Percentiles rank a stretch among this genome's conserved stretches.
phyloP scores from a whole-genome alignment of 1,140 invertebrate species.

The Myzus persicae region DNA sequence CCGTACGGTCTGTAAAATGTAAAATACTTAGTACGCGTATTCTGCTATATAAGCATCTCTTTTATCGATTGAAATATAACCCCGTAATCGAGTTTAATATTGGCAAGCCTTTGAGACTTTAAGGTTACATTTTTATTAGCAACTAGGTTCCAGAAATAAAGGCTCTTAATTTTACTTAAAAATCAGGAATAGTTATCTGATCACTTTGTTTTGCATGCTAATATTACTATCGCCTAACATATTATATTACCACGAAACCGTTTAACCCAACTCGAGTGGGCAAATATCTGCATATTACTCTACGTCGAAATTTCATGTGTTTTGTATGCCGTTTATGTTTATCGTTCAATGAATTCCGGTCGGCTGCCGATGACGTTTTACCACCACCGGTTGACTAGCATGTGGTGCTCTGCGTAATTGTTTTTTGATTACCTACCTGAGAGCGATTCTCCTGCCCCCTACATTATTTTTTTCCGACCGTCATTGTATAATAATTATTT shows the following conservation, averaged over 20 bases:
- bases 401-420: not conserved
- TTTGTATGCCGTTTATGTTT: not conserved
- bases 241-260: not conserved
- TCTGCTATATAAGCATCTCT: not conserved
- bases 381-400: not conserved
- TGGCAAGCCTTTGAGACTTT: not conserved
- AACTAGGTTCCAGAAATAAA: too few species aligned
- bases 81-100: not conserved
- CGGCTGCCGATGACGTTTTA: not conserved
- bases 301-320: not conserved
- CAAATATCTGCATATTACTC: not conserved
- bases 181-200: not conserved
- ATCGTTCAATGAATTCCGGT: not conserved
- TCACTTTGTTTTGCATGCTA: not conserved
- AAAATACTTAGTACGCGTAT: not conserved
- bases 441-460: not conserved
- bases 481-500: not conserved
- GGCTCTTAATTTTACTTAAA: not conserved
- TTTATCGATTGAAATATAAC: not conserved
- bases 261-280: not conserved
- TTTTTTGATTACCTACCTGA: conserved; percentile 1
- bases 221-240: not conserved
- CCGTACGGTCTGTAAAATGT: too few species aligned
- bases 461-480: not conserved
- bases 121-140: not conserved